Evolutionary conservation across 1,140 invertebrate species (phyloP), one percentile per base, ranked within the genome.

Genomic region (Lordiphosa clarofinis): DNA sequence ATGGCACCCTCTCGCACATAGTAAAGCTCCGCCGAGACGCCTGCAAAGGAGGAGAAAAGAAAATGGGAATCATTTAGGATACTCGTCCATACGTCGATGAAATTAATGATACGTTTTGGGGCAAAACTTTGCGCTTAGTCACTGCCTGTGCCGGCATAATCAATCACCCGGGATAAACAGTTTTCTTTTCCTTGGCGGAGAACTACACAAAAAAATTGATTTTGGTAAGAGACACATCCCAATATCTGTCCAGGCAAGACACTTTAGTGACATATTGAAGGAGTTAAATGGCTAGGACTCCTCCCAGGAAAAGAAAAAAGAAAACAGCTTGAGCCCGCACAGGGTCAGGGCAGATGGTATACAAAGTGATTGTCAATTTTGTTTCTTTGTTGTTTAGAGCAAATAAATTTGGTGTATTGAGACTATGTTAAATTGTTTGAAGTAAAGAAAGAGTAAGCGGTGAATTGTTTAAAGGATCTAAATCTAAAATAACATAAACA

Each of bases 1-100:
- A 97, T 93, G 72, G 94, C 93, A 3, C 96, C 96, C 72, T 97
- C 94, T 19, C 94, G 91, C 36, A 97, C 95, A 89, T 97, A 98
- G 90, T 94, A 97, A 39, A 97, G 89, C 86, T 97, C 95, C 5
- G 94, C 94, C 50, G 93, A 91, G 65, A 97, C 90, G 81, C 96
- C 96, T 98, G 91, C n/a, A 84, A 86, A 10, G 39, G 21, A 10
- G 46, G 21, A 9, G 15, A 53, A 2, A 10, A 52, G 2, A 10
- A 48, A 35, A 39, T 4, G 31, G 8, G 39, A 19, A 56, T 13
- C 5, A 44, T 40, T 61, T 56, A 63, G 24, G 21, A 33, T 33
- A 28, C 4, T 10, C 1, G 8, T 11, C 21, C 21, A 5, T 24
- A 24, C 21, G 5, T 24, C 21, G 21, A 31, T 52, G 50, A 81